Evolutionary conservation across 2,797 vertebrate genomes (phyloP), one percentile per base, ranked within the genome.

Genomic region (Leucoraja ocellata): DNA sequence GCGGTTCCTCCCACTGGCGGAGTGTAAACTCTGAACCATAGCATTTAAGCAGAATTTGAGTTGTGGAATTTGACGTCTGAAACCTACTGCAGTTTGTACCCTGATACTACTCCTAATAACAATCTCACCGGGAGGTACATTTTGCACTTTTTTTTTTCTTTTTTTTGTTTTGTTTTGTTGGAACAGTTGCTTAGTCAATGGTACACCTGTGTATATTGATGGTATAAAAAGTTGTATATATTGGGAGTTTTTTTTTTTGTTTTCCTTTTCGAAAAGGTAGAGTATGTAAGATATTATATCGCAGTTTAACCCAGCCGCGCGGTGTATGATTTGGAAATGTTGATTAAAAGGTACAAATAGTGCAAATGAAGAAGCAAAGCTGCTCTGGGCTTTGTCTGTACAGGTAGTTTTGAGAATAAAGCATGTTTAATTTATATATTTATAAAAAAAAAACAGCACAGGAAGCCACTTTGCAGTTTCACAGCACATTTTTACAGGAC

Each of bases 201-300:
- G 96, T 96, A 94, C 95, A 95, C 84, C 94, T 97, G 96, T 97
- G 96, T 93, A 96, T 96, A 95, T 95, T 96, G 96, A 96, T 96
- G 95, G 95, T 96, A 95, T 95, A 95, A 95, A 96, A 95, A 94
- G 71, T 74, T 96, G 95, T 95, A 96, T 95, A 96, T 96, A 83
- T 93, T 93, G 93, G 93, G 54, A 93, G 93, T 5, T 54, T 54
- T 54, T 54, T 54, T 54, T 54, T 54, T 93, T 93, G 93, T 79
- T 63, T 93, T 94, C 74, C 68, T 93, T 93, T 71, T 73, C 46
- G 32, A 91, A 91, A 94, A 63, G 18, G 61, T 78, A 83, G 76
- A 79, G 46, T 79, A 83, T 93, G 79, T 93, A 80, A 93, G 76
- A 79, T 65, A 80, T 77, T 96, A 94, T 95, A 94, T 96, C 95